phyloP scores from a whole-genome alignment of 1,140 invertebrate genomes.

The Aphis gossypii region DNA sequence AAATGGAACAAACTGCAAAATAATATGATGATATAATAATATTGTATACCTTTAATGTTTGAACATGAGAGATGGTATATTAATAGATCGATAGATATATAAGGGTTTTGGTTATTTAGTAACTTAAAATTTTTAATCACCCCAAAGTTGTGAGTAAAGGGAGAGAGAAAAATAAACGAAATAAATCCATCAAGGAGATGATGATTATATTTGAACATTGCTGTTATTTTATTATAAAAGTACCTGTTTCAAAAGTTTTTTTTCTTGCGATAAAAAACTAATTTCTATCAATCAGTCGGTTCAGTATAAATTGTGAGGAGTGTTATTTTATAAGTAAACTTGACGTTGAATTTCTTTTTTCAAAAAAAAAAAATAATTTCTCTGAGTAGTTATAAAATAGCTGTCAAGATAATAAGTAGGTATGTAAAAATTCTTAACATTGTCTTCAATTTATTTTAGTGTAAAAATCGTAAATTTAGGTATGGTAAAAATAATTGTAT shows the following conservation, averaged over 20 bases:
- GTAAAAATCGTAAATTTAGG: background rate
- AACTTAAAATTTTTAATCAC: background rate
- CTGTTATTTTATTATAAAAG: background rate
- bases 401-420: background rate
- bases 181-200: background rate
- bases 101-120: background rate
- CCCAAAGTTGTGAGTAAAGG: background rate
- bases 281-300: background rate
- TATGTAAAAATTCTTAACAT: background rate
- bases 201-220: background rate
- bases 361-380: background rate
- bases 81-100: background rate
- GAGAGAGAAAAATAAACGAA: background rate
- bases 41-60: background rate
- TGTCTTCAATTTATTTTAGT: background rate
- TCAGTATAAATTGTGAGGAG: background rate
- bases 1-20: background rate
- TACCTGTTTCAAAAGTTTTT: background rate
- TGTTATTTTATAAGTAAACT: background rate
- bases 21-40: background rate
- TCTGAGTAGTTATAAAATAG: background rate
- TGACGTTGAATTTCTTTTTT: background rate
- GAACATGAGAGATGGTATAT: background rate
- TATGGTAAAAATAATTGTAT: too few relatives aligned
- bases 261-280: conserved; percentile 9